Evolutionary conservation across 2,888 invertebrate genomes (phyloP), one percentile per base, ranked within the genome.

Genomic region (Chelonus formosanus): DNA sequence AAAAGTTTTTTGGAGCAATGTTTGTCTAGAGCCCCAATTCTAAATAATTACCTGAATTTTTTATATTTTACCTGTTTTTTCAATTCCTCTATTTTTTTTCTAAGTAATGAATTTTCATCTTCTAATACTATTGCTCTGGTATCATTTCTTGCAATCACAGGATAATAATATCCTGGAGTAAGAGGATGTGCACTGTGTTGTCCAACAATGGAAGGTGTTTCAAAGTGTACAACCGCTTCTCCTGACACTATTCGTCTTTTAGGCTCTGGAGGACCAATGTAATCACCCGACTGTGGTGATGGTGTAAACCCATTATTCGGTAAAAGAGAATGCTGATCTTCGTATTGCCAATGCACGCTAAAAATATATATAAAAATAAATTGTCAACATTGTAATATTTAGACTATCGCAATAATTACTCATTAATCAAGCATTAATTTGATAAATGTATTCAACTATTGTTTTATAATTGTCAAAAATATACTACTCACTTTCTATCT

Each of bases 31-130:
- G n/a, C n/a, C n/a, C n/a, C n/a, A n/a, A n/a, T n/a, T n/a, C n/a
- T n/a, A n/a, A n/a, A n/a, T n/a, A n/a, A n/a, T n/a, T n/a, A n/a
- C n/a, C n/a, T n/a, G n/a, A n/a, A 53, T 64, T 82, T 79, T 72
- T 90, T 89, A 83, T 90, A 2, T 20, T 20, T 20, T 20, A 20
- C 20, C 20, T 20, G 89, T 78, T 90, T 90, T 79, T 91, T 91
- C 65, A 92, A 81, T 74, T 91, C 90, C 55, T 90, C 90, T 56
- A 92, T 87, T 78, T 90, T 89, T 73, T 90, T 89, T 69, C 90
- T 86, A 60, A 92, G 81, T 73, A 91, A 81, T 58, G 85, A 85
- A 77, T 91, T 92, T 81, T 92, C 92, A 75, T 92, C 91, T 77
- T 91, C 88, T 45, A 89, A 78, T 73, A 88, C 85, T 69, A 87